These are phyloP conservation scores for Trachythela sp. DNA, from an alignment of 64 coral and sea anemone genomes.

Conservation along the genomic window DNA sequence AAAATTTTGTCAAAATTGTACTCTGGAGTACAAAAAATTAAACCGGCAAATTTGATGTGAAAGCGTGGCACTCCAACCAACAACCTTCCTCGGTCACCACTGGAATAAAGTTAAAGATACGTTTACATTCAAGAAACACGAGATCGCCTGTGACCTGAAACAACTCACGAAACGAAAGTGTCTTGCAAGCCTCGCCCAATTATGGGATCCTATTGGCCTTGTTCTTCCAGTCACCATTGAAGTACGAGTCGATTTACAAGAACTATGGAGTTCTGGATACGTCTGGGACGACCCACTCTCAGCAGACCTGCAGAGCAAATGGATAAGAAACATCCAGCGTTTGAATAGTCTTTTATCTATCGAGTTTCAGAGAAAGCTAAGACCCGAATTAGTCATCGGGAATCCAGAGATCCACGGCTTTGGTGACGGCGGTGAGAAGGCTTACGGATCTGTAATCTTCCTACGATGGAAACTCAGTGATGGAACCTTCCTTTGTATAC, in stretches of 20 bases:
- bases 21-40: too few relatives aligned
- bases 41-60: neutral
- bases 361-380: neutral
- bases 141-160: neutral
- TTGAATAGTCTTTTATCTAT: neutral
- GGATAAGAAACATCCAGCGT: neutral
- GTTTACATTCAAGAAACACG: neutral
- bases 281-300: neutral
- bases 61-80: constrained; percentile 3
- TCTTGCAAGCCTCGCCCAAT: neutral
- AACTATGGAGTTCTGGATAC: neutral
- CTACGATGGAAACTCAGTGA: neutral
- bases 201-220: neutral
- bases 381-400: neutral
- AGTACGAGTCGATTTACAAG: neutral
- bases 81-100: neutral
- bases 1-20: too few relatives aligned
- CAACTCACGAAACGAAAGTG: neutral
- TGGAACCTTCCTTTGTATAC: neutral
- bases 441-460: neutral
- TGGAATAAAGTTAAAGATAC: neutral
- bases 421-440: neutral
- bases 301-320: neutral
- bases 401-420: neutral
- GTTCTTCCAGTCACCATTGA: neutral